phyloP scores from a whole-genome alignment of 2,888 invertebrate genomes.

The Cactoblastis cactorum region DNA sequence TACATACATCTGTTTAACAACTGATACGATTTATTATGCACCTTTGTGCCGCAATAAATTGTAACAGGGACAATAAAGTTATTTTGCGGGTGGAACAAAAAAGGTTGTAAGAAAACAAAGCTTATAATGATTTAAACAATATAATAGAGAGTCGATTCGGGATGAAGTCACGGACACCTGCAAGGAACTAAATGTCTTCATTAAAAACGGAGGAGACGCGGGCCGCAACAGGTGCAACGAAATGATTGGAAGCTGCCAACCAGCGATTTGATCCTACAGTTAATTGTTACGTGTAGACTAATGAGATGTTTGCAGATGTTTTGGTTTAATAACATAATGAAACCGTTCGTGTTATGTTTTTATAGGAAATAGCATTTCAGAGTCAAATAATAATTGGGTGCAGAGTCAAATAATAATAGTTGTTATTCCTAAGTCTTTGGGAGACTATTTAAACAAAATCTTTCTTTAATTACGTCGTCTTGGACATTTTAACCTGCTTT shows the following conservation, averaged over 20 bases:
- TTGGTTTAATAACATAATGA: slow-evolving; percentile 24
- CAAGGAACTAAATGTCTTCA: slow-evolving; percentile 70
- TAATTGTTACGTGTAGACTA: slow-evolving; percentile 30
- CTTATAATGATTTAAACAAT: slow-evolving; percentile 74
- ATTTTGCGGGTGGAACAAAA: slow-evolving; percentile 56
- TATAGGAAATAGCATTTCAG: neutral
- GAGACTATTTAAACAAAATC: slow-evolving; percentile 33
- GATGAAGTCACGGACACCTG: slow-evolving; percentile 60
- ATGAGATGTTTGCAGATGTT: slow-evolving; percentile 32
- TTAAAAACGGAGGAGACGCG: slow-evolving; percentile 59
- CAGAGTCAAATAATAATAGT: neutral
- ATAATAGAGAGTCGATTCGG: slow-evolving; percentile 60
- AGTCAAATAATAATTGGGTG: too few relatives aligned
- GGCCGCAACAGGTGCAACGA: slow-evolving; percentile 60
- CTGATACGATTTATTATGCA: slow-evolving; percentile 70
- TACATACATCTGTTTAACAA: slow-evolving; percentile 70
- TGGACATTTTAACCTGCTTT: slow-evolving; percentile 37
- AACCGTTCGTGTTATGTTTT: neutral
- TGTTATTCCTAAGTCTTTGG: slow-evolving; percentile 13
- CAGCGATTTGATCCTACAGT: slow-evolving; percentile 33
- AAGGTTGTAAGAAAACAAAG: slow-evolving; percentile 71
- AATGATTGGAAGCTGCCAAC: slow-evolving; percentile 47
- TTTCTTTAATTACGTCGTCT: slow-evolving; percentile 51
- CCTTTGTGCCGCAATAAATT: slow-evolving; percentile 66
- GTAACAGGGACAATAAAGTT: slow-evolving; percentile 57